A percentile compares a stretch with the other conserved stretches of the same genome.
phyloP scores from a whole-genome alignment of 1,140 invertebrate species.

The Drosophila bifasciata region DNA sequence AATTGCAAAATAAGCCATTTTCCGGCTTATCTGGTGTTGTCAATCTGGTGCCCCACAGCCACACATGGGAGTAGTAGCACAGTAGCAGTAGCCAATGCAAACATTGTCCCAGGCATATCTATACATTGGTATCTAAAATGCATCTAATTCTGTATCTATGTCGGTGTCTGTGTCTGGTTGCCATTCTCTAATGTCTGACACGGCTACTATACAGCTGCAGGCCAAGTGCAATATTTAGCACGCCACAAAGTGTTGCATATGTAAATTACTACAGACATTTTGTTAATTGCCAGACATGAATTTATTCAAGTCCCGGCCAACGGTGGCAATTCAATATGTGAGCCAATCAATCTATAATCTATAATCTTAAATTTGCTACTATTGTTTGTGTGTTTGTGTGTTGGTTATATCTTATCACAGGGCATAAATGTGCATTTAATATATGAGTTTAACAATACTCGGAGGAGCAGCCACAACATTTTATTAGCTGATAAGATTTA shows the following conservation, averaged over 20 bases:
- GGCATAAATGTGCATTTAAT: too few species aligned
- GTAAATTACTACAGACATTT: constrained; percentile 63
- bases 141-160: constrained; percentile 40
- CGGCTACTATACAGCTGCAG: constrained; percentile 33
- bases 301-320: too few species aligned
- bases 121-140: constrained; percentile 20
- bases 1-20: constrained; percentile 59
- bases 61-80: constrained; percentile 16
- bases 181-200: constrained; percentile 10
- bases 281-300: constrained; percentile 38
- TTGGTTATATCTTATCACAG: too few species aligned
- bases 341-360: too few species aligned
- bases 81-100: constrained; percentile 46
- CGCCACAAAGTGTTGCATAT: constrained; percentile 42
- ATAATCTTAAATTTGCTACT: too few species aligned
- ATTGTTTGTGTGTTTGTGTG: too few species aligned
- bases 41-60: constrained; percentile 32
- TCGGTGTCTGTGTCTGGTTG: constrained; percentile 2
- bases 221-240: constrained; percentile 40
- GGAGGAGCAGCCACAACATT: too few species aligned
- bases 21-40: constrained; percentile 43
- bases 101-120: constrained; percentile 27
- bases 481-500: too few species aligned
- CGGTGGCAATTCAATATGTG: too few species aligned
- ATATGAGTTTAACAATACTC: too few species aligned